A percentile compares a stretch with the other conserved stretches of the same genome.
Conservation (phyloP, 2,113 vertebrate species). For the Dolichotis patagonum region DNA sequence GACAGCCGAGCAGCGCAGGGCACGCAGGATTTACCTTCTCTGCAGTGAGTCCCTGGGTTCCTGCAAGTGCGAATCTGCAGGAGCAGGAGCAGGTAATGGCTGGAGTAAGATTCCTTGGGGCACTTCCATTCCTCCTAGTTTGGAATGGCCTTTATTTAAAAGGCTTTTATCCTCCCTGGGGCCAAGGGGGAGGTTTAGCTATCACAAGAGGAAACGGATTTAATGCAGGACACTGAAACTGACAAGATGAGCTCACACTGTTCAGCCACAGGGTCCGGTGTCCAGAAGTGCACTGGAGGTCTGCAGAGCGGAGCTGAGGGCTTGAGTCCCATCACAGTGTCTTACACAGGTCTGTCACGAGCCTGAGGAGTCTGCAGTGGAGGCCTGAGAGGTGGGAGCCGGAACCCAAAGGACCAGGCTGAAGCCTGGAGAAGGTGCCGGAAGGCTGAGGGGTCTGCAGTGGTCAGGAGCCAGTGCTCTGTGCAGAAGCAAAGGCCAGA, state of each 20-base stretch:
- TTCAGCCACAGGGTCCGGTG: background rate
- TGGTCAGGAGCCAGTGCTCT: too few relatives aligned
- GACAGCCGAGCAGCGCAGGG: background rate
- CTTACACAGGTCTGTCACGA: too few relatives aligned
- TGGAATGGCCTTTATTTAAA: background rate
- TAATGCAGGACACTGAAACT: too few relatives aligned
- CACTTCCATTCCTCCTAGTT: background rate
- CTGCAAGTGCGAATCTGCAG: background rate
- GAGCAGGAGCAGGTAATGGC: background rate
- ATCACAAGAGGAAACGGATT: too few relatives aligned
- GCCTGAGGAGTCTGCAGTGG: too few relatives aligned
- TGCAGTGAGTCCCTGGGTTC: background rate
- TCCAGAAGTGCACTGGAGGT: background rate
- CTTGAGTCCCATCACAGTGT: background rate
- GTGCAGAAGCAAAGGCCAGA: too few relatives aligned
- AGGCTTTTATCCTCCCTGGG: background rate
- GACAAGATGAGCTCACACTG: too few relatives aligned
- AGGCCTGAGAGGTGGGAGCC: too few relatives aligned
- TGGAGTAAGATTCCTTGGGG: background rate
- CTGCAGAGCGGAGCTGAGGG: background rate
- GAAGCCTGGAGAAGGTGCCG: too few relatives aligned
- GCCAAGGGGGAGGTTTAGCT: background rate
- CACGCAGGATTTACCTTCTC: background rate
- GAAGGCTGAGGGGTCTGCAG: too few relatives aligned
- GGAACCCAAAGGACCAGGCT: too few relatives aligned